Percentiles rank a stretch among this genome's conserved stretches.
These are phyloP conservation scores for Champsocephalus gunnari DNA, from an alignment of 2,797 vertebrate genomes.

Conservation along the genomic window DNA sequence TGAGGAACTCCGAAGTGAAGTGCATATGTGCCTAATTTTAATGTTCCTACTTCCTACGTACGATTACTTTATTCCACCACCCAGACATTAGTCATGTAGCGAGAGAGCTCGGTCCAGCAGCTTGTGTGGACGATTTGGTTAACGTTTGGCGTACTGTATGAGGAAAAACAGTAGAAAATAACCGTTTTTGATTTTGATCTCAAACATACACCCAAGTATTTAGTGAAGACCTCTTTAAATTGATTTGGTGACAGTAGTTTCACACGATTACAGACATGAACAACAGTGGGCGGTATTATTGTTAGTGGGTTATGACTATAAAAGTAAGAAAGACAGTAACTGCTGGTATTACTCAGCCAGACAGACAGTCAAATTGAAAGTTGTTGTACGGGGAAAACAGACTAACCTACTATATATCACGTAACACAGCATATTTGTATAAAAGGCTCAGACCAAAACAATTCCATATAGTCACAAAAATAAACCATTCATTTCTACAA, in stretches of 20 bases:
- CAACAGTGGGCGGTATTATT: background rate
- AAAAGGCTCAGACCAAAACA: background rate
- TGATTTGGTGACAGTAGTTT: background rate
- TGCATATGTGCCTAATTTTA: conserved; percentile 41
- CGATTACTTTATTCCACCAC: conserved; percentile 75
- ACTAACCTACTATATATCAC: background rate
- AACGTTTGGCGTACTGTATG: background rate
- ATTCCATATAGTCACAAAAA: too few species aligned
- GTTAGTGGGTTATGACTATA: background rate
- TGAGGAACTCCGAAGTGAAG: conserved; percentile 45
- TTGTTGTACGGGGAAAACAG: background rate
- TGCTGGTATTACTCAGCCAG: conserved; percentile 32
- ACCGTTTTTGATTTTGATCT: background rate
- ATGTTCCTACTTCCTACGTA: conserved; percentile 32
- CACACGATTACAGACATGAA: background rate
- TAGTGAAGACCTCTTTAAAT: background rate
- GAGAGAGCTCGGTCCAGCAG: conserved; percentile 26
- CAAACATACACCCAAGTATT: background rate
- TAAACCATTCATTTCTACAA: too few species aligned
- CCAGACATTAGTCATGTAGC: conserved; percentile 66
- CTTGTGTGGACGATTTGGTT: conserved; percentile 35
- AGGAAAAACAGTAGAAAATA: background rate
- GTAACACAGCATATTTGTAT: background rate
- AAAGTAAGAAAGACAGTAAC: background rate
- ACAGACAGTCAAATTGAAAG: background rate